Evolutionary conservation across 2,888 invertebrate genomes (phyloP), one percentile per base, ranked within the genome.

Genomic region (Amphimallon solstitiale): DNA sequence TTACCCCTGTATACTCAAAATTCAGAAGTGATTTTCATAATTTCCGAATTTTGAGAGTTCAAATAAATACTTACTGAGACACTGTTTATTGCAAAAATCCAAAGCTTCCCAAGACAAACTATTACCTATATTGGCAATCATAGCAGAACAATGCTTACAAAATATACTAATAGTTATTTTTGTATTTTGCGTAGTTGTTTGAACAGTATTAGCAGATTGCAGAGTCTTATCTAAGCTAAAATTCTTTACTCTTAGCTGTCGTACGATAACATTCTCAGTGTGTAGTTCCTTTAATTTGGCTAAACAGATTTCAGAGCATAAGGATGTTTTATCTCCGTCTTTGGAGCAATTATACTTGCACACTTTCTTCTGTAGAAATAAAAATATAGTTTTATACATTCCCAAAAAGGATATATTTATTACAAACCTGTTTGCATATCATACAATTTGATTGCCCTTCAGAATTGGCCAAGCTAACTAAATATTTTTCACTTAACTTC

Each of bases 41-140:
- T n/a, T n/a, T n/a, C n/a, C n/a, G n/a, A n/a, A n/a, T n/a, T n/a
- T n/a, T n/a, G n/a, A n/a, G n/a, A n/a, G n/a, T n/a, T n/a, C n/a
- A n/a, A n/a, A n/a, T n/a, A n/a, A n/a, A 29, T 43, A 74, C 75
- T 70, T 85, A 72, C 93, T 92, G 74, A 95, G 84, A 77, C 97
- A 97, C 59, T 89, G 86, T 80, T 95, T 95, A 70, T 93, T 92
- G 78, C 97, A 97, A 79, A 94, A 97, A 79, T 96, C 95, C 91
- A 95, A 92, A 0, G 95, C 94, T 82, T 96, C 95, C 97, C 96
- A 97, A 0, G 90, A 89, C 1, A 67, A 40, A 10, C 54, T 56
- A 14, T 40, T 63, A 7, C 60, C 40, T 10, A 67, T 38, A 2
- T 56, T 48, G 40, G 63, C 48, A 12, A 73, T 67, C 35, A 84